Evolutionary conservation across 2,888 invertebrate genomes (phyloP).

Genomic region (Panzeria rudis): DNA sequence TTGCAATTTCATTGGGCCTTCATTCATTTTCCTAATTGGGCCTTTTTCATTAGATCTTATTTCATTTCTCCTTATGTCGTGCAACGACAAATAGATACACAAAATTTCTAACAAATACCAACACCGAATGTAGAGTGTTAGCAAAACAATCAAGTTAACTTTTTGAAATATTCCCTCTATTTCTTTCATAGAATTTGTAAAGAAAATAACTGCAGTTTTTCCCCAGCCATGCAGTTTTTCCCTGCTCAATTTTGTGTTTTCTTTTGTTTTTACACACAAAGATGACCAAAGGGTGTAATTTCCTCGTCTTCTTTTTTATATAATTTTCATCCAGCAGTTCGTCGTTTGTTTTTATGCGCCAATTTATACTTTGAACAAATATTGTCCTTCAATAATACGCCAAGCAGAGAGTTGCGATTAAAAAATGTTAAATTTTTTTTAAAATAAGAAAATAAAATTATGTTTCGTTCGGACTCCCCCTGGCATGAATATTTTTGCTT

Average conservation of each 20-base stretch:
- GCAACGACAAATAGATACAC: no score
- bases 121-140: not conserved
- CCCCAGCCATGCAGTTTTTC: constrained; percentile 5
- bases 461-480: constrained; percentile 45
- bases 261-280: constrained; percentile 52
- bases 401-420: constrained; percentile 56
- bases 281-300: constrained; percentile 73
- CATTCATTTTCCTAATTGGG: no score
- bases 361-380: constrained; percentile 72
- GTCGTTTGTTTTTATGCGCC: constrained; percentile 69
- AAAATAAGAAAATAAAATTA: constrained; percentile 52
- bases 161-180: not conserved
- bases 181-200: constrained; percentile 8
- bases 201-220: constrained; percentile 31
- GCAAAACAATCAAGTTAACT: not conserved
- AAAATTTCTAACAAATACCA: not conserved
- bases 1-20: no score
- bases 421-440: constrained; percentile 39
- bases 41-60: no score
- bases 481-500: constrained; percentile 21
- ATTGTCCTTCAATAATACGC: constrained; percentile 73
- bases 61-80: no score
- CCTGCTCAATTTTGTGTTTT: not conserved
- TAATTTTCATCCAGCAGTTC: constrained; percentile 61
- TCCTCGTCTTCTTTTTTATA: constrained; percentile 58